Base-by-base conservation (phyloP, 2,888 invertebrate genomes). In the Phymatocera aterrima region DNA sequence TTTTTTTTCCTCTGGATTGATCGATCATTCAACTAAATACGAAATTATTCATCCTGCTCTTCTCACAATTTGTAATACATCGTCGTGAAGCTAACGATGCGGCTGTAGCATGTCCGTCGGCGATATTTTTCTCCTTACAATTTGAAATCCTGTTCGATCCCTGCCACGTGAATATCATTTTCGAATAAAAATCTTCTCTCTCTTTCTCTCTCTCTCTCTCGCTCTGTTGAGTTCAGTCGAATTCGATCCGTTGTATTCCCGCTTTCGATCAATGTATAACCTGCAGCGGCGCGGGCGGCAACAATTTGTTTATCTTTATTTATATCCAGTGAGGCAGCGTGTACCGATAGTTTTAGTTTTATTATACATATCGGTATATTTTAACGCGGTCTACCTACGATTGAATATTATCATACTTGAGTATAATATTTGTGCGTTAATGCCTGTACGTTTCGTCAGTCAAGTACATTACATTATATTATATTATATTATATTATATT, bases 41-140 rank as follows among this genome's bases (percentile, higher is more conserved):
- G n/a, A n/a, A n/a, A 24, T 57, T 15, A 15, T 46, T 46, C n/a
- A 0, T 46, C 12, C n/a, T 46, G 12, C 46, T 3, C 46, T 46
- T 1, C 28, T 57, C 57, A 28, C 24, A 57, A 28, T 57, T 57
- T 57, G n/a, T n/a, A n/a, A 28, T 28, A 57, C 46, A 46, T 10
- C 28, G 15, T 28, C 21, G 15, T 57, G 28, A 28, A 24, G 12
- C 15, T 15, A 28, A 28, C 57, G 15, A 57, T 28, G 57, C 1
- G 28, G n/a, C 24, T 21, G 24, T 21, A 21, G 28, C 28, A 12
- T 12, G 15, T 57, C 28, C 28, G 24, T 1, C 57, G 15, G 28
- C 57, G 57, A 57, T 57, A 57, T 57, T 57, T n/a, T 57, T 57
- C 57, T 24, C 12, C 57, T 57, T 28, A 24, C 57, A 28, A 57